phyloP scores from a whole-genome alignment of 1,140 invertebrate species.

The Conopomorpha cramerella region DNA sequence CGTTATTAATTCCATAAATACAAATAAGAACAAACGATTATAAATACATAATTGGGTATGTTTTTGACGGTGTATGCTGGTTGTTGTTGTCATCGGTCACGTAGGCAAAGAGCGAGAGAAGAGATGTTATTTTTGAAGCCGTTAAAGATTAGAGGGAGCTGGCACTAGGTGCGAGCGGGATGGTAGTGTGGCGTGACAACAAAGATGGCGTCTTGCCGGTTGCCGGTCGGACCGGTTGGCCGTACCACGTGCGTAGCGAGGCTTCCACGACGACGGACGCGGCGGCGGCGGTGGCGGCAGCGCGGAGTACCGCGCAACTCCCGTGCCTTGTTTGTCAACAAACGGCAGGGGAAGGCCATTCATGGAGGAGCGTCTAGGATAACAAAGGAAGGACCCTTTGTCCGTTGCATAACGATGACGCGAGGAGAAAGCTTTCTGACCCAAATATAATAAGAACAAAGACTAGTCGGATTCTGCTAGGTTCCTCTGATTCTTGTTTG shows the following conservation, averaged over 20 bases:
- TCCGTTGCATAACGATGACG: too few species aligned
- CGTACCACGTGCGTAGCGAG: slow-evolving; percentile 35
- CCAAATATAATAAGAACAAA: too few species aligned
- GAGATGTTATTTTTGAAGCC: slow-evolving; percentile 14
- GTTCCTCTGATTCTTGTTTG: too few species aligned
- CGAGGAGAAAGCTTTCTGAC: slow-evolving; percentile 2
- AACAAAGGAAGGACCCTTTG: slow-evolving; percentile 29
- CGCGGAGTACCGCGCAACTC: too few species aligned
- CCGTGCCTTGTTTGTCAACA: slow-evolving; percentile 54
- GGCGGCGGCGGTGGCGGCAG: too few species aligned
- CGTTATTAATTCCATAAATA: too few species aligned
- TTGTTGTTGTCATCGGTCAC: slow-evolving; percentile 45
- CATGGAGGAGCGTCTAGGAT: slow-evolving; percentile 27
- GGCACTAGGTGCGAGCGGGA: slow-evolving; percentile 21
- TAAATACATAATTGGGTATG: too few species aligned
- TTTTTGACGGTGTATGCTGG: too few species aligned
- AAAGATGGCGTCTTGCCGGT: slow-evolving; percentile 55
- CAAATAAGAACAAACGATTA: too few species aligned
- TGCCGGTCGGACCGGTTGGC: slow-evolving; percentile 43
- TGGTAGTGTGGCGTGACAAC: slow-evolving; percentile 45
- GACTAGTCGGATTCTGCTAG: too few species aligned
- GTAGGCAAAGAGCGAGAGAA: slow-evolving; percentile 36
- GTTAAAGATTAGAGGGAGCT: slow-evolving; percentile 12
- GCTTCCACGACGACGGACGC: too few species aligned
- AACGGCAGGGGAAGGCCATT: slow-evolving; percentile 51